phyloP scores from a whole-genome alignment of 2,888 invertebrate genomes.

The Nebria brevicollis region DNA sequence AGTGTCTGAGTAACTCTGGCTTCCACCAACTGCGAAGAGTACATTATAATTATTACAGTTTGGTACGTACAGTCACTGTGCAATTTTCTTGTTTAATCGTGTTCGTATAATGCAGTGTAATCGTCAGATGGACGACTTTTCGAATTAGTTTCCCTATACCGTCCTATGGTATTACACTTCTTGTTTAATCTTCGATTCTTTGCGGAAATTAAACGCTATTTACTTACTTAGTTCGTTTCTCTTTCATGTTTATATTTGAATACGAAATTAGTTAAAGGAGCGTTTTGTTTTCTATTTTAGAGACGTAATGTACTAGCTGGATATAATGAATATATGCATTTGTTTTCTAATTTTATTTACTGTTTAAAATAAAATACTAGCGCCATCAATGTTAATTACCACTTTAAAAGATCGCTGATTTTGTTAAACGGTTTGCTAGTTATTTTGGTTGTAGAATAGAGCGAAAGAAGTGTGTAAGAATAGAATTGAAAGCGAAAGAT shows the following conservation, averaged over 20 bases:
- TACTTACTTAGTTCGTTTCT: background rate
- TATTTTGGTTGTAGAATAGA: too few relatives aligned
- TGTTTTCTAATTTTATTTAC: too few relatives aligned
- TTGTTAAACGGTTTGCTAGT: too few relatives aligned
- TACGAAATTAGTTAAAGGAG: background rate
- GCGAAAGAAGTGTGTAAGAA: too few relatives aligned
- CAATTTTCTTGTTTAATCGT: conserved; percentile 29
- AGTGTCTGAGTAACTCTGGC: background rate
- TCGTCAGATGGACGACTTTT: background rate
- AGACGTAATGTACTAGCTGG: too few relatives aligned
- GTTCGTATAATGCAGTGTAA: conserved; percentile 8
- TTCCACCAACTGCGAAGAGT: background rate
- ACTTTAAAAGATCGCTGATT: too few relatives aligned
- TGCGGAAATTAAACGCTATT: background rate
- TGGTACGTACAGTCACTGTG: conserved; percentile 4
- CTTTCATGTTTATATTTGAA: background rate
- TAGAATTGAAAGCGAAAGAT: too few relatives aligned
- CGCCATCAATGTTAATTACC: too few relatives aligned
- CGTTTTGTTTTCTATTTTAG: too few relatives aligned
- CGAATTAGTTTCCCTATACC: conserved; percentile 14
- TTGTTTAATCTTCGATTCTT: conserved; percentile 23
- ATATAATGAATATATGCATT: too few relatives aligned
- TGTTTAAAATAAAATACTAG: too few relatives aligned
- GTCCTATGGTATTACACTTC: background rate
- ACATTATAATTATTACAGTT: conserved; percentile 27